Base-by-base conservation (phyloP, 64 coral and sea anemone genomes). In the Hydrozoanthus tunicans region DNA sequence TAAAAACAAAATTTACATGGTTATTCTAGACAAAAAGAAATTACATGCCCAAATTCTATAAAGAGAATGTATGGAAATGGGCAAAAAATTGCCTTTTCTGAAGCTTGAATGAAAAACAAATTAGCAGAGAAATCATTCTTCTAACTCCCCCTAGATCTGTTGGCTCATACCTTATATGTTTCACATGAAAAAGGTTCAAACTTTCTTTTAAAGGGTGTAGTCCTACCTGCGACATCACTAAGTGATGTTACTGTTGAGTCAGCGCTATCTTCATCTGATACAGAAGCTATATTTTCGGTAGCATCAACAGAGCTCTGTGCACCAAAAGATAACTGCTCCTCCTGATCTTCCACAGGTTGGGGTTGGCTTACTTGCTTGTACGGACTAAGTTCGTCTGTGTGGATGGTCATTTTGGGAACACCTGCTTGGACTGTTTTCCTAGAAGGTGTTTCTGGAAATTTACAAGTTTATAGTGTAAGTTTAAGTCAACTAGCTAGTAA, bases 151-250 rank as follows among this genome's bases (percentile, higher is more conserved):
- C 32, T 43, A 43, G 32, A 43, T 43, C 32, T 43, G 32, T 43
- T 43, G 32, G 32, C 32, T 43, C 32, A 43, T 43, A 43, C 32
- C 32, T 43, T 43, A 43, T 43, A 43, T 43, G 32, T 43, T 43
- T 43, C 32, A 43, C 32, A 43, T 43, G 32, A 2, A 0, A 8
- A 6, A 68, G 0, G 7, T 14, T 53, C 62, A 57, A 73, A 0
- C 32, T 43, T 43, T 43, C 32, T 43, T 43, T 2, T 43, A 43
- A 43, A 43, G 32, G 32, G 32, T 43, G 32, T 43, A 73, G 53
- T 24, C 26, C 56, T 86, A 86, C 83, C 83, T 86, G 20, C 53
- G 12, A 86, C 3, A 86, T 73, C 54, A 86, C 3, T 6, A 14
- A 86, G 66, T 23, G 53, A 32, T 17, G 81, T 68, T 66, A 32